Conservation (phyloP, 2,888 invertebrate species). For the Dasysyrphus albostriatus region DNA sequence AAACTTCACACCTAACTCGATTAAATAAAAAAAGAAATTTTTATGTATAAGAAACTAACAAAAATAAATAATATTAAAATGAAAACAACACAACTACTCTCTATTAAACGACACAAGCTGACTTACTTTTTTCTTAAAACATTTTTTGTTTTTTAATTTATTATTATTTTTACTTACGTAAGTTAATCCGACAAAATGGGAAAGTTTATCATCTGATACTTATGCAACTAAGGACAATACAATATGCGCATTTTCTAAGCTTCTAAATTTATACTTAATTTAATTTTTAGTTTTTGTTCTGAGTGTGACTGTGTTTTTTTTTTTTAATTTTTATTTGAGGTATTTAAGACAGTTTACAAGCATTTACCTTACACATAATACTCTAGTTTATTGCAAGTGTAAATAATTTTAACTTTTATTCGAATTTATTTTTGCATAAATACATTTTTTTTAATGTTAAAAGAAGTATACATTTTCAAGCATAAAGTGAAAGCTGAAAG, state of each 20-base stretch:
- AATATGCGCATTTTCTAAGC: constrained; percentile 74
- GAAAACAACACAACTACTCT: constrained; percentile 40
- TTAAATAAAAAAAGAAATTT: too few relatives aligned
- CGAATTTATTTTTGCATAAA: constrained; percentile 28
- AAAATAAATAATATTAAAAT: neutral
- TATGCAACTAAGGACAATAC: constrained; percentile 73
- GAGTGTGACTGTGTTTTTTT: neutral
- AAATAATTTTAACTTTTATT: constrained; percentile 9
- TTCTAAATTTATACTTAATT: constrained; percentile 53
- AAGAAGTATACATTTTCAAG: constrained; percentile 36
- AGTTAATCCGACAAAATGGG: constrained; percentile 36
- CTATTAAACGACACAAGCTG: constrained; percentile 55
- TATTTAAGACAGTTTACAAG: constrained; percentile 70
- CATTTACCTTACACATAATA: constrained; percentile 60
- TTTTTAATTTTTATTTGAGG: constrained; percentile 49
- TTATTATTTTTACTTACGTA: constrained; percentile 61
- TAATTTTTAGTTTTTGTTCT: constrained; percentile 31
- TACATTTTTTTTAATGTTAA: constrained; percentile 2
- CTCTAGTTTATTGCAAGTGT: constrained; percentile 21
- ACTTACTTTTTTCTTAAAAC: constrained; percentile 46
- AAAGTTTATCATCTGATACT: constrained; percentile 62
- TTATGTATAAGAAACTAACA: neutral
- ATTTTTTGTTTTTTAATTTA: neutral
- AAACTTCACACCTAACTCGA: too few relatives aligned
- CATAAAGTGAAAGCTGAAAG: constrained; percentile 39